Base-by-base conservation (phyloP, 2,113 vertebrate genomes). In the Spea multiplicata region DNA sequence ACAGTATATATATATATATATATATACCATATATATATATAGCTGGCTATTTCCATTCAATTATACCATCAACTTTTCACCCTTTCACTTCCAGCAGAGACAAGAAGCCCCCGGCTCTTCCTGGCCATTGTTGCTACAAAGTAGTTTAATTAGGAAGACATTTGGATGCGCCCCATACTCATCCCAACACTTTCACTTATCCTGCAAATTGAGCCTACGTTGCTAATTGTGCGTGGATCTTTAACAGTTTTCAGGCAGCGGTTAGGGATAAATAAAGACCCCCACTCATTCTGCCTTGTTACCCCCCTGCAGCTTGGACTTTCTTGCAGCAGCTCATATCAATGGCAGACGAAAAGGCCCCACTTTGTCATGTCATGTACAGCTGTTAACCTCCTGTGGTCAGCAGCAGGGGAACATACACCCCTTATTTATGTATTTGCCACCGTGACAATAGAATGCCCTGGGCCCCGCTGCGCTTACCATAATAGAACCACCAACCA, bases 311-410 rank as follows among this genome's bases (percentile, higher is more conserved):
- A 12, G 65, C n/a, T 47, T 12, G 70, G 49, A 17, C 70, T 66
- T 53, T 85, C 83, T 84, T 85, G 61, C 75, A 80, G 84, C 70
- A 8, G 85, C 90, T 85, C 86, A 88, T 90, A 92, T 93, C 88
- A 67, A 87, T 89, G 87, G 88, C 86, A 78, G 72, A 83, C 90
- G 90, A 92, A 93, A 92, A 93, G 88, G 83, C 88, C 87, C 91
- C 94, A 95, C 95, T 96, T 95, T 96, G 94, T 96, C 95, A 95
- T 95, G 94, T 95, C 95, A 95, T 93, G 93, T 95, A 93, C 95
- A 96, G 94, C 94, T 95, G 94, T 95, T 95, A 94, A 94, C 94
- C 94, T 93, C 93, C 90, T 87, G 87, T 91, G 91, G 88, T 80
- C 90, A 90, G 90, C 91, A 91, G 88, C 85, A 91, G 91, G 93